Conservation (phyloP, 2,113 vertebrate species). For the Corythornis vintsioides region DNA sequence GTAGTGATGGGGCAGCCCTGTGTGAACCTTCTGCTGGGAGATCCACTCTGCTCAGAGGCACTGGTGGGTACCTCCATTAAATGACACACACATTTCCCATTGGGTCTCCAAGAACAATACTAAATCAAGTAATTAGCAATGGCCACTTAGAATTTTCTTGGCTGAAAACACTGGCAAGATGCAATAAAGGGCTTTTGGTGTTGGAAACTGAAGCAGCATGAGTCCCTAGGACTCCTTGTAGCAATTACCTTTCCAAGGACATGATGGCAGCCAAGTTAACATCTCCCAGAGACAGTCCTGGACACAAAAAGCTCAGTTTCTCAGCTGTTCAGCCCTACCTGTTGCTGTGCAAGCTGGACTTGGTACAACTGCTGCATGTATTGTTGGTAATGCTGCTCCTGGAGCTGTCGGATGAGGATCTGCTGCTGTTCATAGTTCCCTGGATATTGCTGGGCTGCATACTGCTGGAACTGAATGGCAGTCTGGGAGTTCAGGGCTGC, state of each 20-base stretch:
- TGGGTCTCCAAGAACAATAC: neutral
- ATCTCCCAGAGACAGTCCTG: neutral
- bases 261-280: neutral
- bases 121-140: neutral
- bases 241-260: neutral
- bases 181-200: neutral
- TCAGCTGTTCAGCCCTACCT: constrained; percentile 75
- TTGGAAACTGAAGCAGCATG: neutral
- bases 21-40: neutral
- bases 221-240: neutral
- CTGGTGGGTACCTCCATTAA: neutral
- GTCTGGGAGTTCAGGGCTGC: constrained; percentile 97
- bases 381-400: constrained; percentile 99
- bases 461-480: constrained; percentile 98
- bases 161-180: neutral
- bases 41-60: neutral
- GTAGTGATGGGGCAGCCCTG: neutral
- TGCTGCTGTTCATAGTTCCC: constrained; percentile 95
- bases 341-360: constrained; percentile 97
- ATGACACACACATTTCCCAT: neutral
- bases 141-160: neutral
- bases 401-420: constrained; percentile 94
- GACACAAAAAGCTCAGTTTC: neutral
- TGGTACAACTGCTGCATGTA: constrained; percentile 99
- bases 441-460: constrained; percentile 97